A percentile compares a stretch with the other conserved stretches of the same genome.
Evolutionary conservation across 2,888 invertebrate species (phyloP).

Genomic region (Fissipunctia ypsillon): DNA sequence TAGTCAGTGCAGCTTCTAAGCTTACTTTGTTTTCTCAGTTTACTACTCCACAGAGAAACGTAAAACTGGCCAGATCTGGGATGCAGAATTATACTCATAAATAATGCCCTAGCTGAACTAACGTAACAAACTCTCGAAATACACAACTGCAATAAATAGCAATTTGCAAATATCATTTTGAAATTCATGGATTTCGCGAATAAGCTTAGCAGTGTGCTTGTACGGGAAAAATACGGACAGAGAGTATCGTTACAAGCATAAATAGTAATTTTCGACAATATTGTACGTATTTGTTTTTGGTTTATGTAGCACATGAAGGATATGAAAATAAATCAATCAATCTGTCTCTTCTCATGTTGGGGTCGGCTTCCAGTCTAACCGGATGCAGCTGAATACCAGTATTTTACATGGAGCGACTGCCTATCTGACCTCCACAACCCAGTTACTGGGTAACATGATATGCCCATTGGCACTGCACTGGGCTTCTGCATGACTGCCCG

Average conservation of each 20-base stretch:
- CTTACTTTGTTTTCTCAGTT: conserved; percentile 23
- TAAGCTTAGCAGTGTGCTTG: conserved; percentile 8
- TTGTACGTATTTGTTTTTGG: not conserved
- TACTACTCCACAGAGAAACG: conserved; percentile 7
- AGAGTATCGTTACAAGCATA: not conserved
- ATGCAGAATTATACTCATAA: conserved; percentile 36
- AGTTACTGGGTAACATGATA: too few relatives aligned
- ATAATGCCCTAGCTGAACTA: conserved; percentile 24
- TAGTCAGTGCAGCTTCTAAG: conserved; percentile 1
- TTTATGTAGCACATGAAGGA: not conserved
- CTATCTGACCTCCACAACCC: not conserved
- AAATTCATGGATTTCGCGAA: conserved; percentile 34
- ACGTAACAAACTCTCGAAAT: conserved; percentile 8
- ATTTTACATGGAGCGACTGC: not conserved
- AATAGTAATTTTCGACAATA: conserved; percentile 1
- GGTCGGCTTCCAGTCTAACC: not conserved
- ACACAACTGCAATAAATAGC: conserved; percentile 43
- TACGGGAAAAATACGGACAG: not conserved
- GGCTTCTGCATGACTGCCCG: too few relatives aligned
- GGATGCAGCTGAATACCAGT: not conserved
- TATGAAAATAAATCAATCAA: not conserved
- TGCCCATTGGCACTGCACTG: too few relatives aligned
- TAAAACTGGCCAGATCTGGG: conserved; percentile 22
- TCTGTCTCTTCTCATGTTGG: not conserved
- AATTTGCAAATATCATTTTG: conserved; percentile 52